Evolutionary conservation across 2,888 invertebrate species (phyloP), one percentile per base, ranked within the genome.

Genomic region (Mythimna vitellina): DNA sequence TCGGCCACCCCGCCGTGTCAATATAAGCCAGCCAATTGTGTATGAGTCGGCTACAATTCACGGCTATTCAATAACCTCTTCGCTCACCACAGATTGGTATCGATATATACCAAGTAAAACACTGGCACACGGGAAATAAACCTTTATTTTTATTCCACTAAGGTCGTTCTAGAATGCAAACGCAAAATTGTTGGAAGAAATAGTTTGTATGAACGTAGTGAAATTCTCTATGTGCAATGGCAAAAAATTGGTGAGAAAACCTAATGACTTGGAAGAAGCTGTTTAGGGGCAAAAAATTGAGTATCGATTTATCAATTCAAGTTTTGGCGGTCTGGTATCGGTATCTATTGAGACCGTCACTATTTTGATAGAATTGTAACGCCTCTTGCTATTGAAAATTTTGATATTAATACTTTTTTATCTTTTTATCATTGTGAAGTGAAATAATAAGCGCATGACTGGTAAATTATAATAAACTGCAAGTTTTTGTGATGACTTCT

Each of bases 51-150:
- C 92, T 91, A 91, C 92, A 91, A 92, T 94, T 93, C 91, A 90
- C 90, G 88, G 91, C 93, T 94, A 94, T 94, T 94, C 94, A 94
- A 94, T 95, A 94, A 94, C 88, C 89, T 89, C 90, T 89, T 88
- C 89, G 89, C 90, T 92, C 89, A 90, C 90, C 90, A 89, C 89
- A 91, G 94, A 95, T 94, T 90, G 88, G 88, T 94, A 93, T 94
- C 94, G 87, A 78, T 83, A 78, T 84, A 65, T 74, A 77, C 73
- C 80, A 83, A 85, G 71, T 82, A 63, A 35, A 64, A 70, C 51
- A 68, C 67, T 73, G 63, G 51, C 32, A 20, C 70, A 71, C 22
- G n/a, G 67, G 49, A 85, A 84, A 83, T 68, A 68, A 61, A 66
- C 66, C 85, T 70, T 81, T 89, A 87, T 66, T 56, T 51, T 68